Evolutionary conservation across 1,140 invertebrate genomes (phyloP).

Genomic region (Cepaea nemoralis): DNA sequence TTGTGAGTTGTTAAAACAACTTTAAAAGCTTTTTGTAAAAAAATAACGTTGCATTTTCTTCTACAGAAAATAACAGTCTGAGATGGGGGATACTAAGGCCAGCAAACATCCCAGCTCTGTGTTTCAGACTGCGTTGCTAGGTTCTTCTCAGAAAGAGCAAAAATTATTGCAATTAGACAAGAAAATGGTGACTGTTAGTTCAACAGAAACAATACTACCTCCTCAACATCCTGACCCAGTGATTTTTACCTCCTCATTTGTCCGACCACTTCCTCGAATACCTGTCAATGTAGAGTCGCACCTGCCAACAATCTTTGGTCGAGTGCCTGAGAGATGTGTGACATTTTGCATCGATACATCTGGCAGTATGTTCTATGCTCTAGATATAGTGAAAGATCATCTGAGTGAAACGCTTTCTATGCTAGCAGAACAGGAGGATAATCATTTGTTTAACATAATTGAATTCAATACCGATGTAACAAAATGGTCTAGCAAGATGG

Average conservation of each 20-base stretch:
- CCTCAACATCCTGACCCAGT: not conserved
- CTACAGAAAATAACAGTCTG: too few relatives aligned
- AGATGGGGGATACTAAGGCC: too few relatives aligned
- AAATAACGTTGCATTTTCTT: too few relatives aligned
- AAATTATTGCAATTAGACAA: too few relatives aligned
- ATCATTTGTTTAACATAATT: slow-evolving; percentile 67
- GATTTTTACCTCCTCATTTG: not conserved
- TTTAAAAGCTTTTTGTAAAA: too few relatives aligned
- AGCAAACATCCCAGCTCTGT: too few relatives aligned
- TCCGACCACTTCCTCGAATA: not conserved
- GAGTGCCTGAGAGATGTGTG: slow-evolving; percentile 66
- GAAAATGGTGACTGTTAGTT: too few relatives aligned
- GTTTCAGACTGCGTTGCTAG: too few relatives aligned
- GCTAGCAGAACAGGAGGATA: slow-evolving; percentile 53
- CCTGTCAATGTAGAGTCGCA: slow-evolving; percentile 38
- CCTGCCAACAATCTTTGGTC: slow-evolving; percentile 65
- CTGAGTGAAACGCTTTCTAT: slow-evolving; percentile 65
- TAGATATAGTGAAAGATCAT: slow-evolving; percentile 70
- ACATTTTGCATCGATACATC: slow-evolving; percentile 71
- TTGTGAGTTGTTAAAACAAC: too few relatives aligned
- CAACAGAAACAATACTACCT: too few relatives aligned
- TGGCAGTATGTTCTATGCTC: slow-evolving; percentile 68
- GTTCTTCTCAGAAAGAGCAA: too few relatives aligned
- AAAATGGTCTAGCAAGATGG: slow-evolving; percentile 71
- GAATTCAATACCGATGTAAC: slow-evolving; percentile 70